Conservation (phyloP, 2,797 vertebrate genomes). For the Podarcis siculus region DNA sequence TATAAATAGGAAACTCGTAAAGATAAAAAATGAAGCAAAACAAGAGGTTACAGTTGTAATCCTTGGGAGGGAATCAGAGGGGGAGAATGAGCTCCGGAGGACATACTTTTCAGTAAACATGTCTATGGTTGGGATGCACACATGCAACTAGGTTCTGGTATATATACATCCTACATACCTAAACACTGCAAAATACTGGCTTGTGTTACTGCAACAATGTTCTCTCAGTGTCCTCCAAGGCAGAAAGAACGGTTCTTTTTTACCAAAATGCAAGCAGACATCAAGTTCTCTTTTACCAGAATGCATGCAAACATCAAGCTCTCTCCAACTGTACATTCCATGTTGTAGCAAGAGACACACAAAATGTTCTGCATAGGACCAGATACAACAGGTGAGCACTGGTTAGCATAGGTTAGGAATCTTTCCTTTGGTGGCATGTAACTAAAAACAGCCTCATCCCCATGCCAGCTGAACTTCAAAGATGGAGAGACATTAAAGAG, state of each 20-base stretch:
- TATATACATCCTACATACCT: not conserved
- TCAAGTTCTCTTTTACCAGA: not conserved
- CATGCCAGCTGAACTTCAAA: constrained; percentile 2
- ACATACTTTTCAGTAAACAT: not conserved
- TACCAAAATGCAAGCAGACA: not conserved
- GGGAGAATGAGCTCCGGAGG: not conserved
- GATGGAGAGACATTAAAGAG: not conserved
- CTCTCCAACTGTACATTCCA: not conserved
- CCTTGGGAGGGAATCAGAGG: not conserved
- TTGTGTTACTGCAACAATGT: not conserved
- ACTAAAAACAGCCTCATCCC: not conserved
- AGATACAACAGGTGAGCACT: constrained; percentile 2
- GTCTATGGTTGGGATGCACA: no score
- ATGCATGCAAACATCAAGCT: not conserved
- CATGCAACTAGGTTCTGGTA: not conserved
- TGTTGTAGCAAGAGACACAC: not conserved
- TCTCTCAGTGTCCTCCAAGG: no score
- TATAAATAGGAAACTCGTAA: not conserved
- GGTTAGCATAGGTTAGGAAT: not conserved
- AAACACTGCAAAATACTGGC: not conserved
- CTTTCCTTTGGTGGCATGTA: not conserved
- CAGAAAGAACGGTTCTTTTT: not conserved
- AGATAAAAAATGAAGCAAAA: not conserved
- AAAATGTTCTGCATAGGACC: not conserved
- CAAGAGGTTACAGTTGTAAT: not conserved